phyloP scores from a whole-genome alignment of 2,113 vertebrate genomes.

The Scopus umbretta region DNA sequence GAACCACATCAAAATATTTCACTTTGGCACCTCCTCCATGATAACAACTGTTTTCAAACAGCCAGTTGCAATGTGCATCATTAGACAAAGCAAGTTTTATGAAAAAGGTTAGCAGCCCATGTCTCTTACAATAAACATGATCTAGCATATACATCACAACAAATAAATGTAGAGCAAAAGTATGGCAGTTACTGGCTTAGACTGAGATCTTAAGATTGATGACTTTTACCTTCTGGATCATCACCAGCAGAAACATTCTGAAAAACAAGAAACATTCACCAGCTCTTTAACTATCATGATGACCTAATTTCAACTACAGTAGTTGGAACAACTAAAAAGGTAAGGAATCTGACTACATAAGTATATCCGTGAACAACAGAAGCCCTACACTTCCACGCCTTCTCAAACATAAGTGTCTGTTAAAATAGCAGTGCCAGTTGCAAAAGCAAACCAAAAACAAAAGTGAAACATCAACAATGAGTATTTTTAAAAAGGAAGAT shows the following conservation, averaged over 20 bases:
- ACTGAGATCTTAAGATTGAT: background rate
- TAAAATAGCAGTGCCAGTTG: background rate
- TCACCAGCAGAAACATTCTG: background rate
- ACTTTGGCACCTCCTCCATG: background rate
- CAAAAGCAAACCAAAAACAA: background rate
- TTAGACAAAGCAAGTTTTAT: background rate
- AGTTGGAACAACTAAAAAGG: background rate
- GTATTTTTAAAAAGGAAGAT: constrained; percentile 30
- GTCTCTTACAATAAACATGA: background rate
- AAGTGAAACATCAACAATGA: constrained; percentile 21
- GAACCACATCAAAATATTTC: background rate
- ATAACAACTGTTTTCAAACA: background rate
- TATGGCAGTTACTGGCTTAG: background rate
- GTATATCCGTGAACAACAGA: background rate
- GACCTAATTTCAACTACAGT: background rate
- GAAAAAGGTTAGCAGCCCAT: background rate
- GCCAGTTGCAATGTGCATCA: background rate
- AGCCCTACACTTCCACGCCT: background rate
- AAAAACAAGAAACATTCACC: too few species aligned
- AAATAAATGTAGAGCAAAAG: constrained; percentile 7
- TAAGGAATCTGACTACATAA: background rate
- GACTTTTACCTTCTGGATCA: background rate
- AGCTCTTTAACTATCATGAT: background rate
- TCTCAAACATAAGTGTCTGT: background rate
- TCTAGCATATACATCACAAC: background rate